phyloP scores from a whole-genome alignment of 2,888 invertebrate species.

The Argynnis bischoffii region DNA sequence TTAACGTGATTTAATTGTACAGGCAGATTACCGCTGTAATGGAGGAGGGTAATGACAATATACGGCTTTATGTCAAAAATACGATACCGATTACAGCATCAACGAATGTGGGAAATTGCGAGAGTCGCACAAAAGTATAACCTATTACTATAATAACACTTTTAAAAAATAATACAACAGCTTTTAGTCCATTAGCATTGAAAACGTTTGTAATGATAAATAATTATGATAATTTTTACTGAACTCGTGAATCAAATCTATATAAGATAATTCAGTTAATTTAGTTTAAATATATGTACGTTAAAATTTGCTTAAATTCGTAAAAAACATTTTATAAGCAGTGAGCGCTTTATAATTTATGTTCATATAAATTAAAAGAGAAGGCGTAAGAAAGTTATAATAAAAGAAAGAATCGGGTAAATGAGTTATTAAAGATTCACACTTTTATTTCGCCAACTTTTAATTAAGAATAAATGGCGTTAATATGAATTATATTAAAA shows the following conservation, averaged over 20 bases:
- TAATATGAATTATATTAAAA: constrained; percentile 31
- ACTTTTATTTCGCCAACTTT: constrained; percentile 25
- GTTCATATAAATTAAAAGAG: constrained; percentile 23
- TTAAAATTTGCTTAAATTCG: constrained; percentile 1
- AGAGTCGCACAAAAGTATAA: not conserved
- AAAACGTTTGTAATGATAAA: too few species aligned
- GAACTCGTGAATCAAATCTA: too few species aligned
- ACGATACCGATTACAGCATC: constrained; percentile 13
- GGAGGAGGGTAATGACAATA: constrained; percentile 67
- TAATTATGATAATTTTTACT: too few species aligned
- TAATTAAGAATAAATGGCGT: constrained; percentile 30
- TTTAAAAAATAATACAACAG: too few species aligned
- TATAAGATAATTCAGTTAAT: too few species aligned
- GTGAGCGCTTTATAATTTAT: constrained; percentile 20
- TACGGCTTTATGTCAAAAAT: constrained; percentile 34
- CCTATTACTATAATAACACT: not conserved
- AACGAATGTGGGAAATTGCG: constrained; percentile 11
- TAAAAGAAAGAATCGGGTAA: constrained; percentile 16
- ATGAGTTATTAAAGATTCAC: constrained; percentile 25
- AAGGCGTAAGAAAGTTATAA: constrained; percentile 16
- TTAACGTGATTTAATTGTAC: constrained; percentile 80
- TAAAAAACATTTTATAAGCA: not conserved
- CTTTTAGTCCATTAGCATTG: too few species aligned
- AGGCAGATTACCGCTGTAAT: constrained; percentile 76
- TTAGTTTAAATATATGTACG: not conserved